phyloP scores from a whole-genome alignment of 30 jellyfish, hydroid and myxozoan species.

The Nemopilema nomurai region DNA sequence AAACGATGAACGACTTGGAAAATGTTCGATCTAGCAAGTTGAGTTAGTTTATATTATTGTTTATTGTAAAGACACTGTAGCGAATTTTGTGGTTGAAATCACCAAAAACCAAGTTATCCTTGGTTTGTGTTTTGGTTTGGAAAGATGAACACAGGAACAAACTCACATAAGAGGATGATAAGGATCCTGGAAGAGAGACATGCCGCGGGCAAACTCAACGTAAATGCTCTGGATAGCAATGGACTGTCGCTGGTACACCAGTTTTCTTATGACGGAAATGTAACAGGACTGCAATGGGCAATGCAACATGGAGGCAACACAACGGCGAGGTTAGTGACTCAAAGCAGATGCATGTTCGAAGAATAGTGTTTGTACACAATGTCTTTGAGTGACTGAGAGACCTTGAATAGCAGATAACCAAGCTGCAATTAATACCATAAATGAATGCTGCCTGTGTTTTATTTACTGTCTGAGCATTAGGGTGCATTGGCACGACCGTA shows the following conservation, averaged over 20 bases:
- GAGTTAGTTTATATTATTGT: background rate
- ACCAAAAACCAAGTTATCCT: background rate
- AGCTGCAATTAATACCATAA: too few relatives aligned
- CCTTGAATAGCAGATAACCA: too few relatives aligned
- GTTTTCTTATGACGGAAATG: slow-evolving; percentile 84
- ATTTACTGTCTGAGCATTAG: too few relatives aligned
- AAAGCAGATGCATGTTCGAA: too few relatives aligned
- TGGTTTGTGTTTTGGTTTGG: background rate
- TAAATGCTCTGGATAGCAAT: slow-evolving; percentile 78
- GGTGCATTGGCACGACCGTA: too few relatives aligned
- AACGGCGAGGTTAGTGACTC: slow-evolving; percentile 65
- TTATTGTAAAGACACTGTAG: background rate
- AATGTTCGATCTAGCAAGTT: too few relatives aligned
- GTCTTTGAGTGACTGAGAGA: too few relatives aligned
- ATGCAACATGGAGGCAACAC: slow-evolving; percentile 79
- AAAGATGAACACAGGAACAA: slow-evolving; percentile 45
- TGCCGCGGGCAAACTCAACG: slow-evolving; percentile 79
- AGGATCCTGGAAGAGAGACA: slow-evolving; percentile 73
- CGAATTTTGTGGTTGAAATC: background rate
- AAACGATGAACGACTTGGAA: background rate
- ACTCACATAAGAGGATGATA: slow-evolving; percentile 60
- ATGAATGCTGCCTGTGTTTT: too few relatives aligned
- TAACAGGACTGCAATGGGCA: slow-evolving; percentile 80
- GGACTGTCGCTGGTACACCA: slow-evolving; percentile 89
- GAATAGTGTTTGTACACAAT: too few relatives aligned